A percentile compares a stretch with the other conserved stretches of the same genome.
phyloP scores from a whole-genome alignment of 2,888 invertebrate species.

The Drosophila kambysellisi region DNA sequence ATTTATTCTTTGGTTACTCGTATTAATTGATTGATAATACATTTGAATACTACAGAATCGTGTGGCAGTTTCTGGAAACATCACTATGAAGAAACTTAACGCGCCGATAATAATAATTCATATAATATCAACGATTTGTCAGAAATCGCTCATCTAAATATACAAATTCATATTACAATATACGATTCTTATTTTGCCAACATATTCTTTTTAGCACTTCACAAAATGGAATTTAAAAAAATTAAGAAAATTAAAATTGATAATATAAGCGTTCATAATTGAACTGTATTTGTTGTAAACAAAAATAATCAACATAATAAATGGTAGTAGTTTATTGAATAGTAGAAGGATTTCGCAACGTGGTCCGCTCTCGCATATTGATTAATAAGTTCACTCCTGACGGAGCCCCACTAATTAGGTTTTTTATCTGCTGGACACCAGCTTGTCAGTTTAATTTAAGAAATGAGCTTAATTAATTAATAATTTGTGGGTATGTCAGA shows the following conservation, averaged over 20 bases:
- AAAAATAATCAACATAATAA: constrained; percentile 27
- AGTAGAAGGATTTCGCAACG: constrained; percentile 62
- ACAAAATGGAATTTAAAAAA: background rate
- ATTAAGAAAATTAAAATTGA: background rate
- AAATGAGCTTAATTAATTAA: constrained; percentile 33
- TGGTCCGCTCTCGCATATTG: constrained; percentile 83
- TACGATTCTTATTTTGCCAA: background rate
- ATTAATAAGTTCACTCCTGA: constrained; percentile 81
- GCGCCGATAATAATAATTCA: background rate
- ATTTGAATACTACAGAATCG: constrained; percentile 27
- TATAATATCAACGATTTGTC: background rate
- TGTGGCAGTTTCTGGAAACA: constrained; percentile 21
- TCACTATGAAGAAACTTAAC: constrained; percentile 4
- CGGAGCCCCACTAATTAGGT: constrained; percentile 45
- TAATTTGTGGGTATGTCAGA: constrained; percentile 46
- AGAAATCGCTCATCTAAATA: constrained; percentile 1
- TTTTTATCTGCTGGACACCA: background rate
- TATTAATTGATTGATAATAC: constrained; percentile 37
- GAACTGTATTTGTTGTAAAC: constrained; percentile 12
- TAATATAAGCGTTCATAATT: background rate
- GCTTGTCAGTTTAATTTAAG: constrained; percentile 23
- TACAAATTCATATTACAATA: background rate
- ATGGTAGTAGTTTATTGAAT: constrained; percentile 50
- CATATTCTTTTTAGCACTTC: background rate
- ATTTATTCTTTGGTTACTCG: constrained; percentile 59